Base-by-base conservation (phyloP, 2,113 vertebrate genomes). In the Pluvianellus socialis region DNA sequence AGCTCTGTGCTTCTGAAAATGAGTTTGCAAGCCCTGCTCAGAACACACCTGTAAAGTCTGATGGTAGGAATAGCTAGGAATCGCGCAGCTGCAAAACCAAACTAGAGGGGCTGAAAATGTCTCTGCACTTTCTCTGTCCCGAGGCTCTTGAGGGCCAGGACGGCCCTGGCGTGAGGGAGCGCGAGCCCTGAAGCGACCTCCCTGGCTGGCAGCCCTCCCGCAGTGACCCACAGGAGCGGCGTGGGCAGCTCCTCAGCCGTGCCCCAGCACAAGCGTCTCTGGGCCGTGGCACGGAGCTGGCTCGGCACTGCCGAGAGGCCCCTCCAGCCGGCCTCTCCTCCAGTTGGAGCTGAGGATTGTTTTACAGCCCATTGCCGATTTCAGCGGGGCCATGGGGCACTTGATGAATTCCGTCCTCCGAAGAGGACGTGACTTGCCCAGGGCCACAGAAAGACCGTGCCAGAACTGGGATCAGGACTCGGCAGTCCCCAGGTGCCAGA, bases 361-460 rank as follows among this genome's bases (percentile, higher is more conserved):
- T 96, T 97, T 94, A 95, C 92, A 94, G 73, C 86, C 85, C 70
- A 1, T 32, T 81, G 86, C 88, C 8, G 16, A 71, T 92, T 92
- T 70, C 83, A 68, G 56, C 8, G 3, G 56, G 83, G 68, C 94
- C 76, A 26, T 3, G 56, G 95, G 96, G 91, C 86, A 92, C 92
- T 92, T 77, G 92, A 94, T 96, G 92, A 95, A 94, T 96, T 96
- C 88, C 86, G 72, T 59, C 44, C 59, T 92, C 71, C 1, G 2
- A 93, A 92, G 79, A 82, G 84, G 93, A 96, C 91, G 86, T 95
- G 95, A 96, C 95, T 96, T 96, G 96, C 96, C 96, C 95, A 94
- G 79, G 95, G 92, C 94, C 95, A 95, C 83, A 81, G 79, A 70
- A 71, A 13, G 70, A 40, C 68, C 1, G 24, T 95, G 96, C 96